These are phyloP conservation scores for Brachyopa scutellaris DNA, from an alignment of 2,888 invertebrate species.

Conservation along the genomic window DNA sequence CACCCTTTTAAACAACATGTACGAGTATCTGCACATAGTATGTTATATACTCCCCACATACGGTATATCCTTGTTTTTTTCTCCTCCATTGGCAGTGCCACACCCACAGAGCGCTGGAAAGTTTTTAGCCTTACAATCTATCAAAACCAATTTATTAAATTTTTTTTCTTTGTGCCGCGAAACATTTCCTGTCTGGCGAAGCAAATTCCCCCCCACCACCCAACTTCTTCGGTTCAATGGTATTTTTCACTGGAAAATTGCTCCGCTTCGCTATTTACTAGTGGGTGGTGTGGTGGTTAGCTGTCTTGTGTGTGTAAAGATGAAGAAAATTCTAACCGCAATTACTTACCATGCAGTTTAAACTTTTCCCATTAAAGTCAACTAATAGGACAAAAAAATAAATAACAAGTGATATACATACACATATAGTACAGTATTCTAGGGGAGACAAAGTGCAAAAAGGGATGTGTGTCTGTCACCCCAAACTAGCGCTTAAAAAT, in stretches of 20 bases:
- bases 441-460: slow-evolving; percentile 43
- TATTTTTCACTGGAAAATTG: slow-evolving; percentile 64
- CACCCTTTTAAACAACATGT: slow-evolving; percentile 49
- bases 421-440: not conserved
- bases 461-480: slow-evolving; percentile 65
- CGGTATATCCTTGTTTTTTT: slow-evolving; percentile 16
- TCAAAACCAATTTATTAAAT: slow-evolving; percentile 73
- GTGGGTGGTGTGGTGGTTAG: not conserved
- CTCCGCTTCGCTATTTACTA: slow-evolving; percentile 31
- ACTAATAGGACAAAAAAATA: slow-evolving; percentile 70
- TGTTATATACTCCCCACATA: not conserved
- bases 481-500: slow-evolving; percentile 51
- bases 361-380: slow-evolving; percentile 74
- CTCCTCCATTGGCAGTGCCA: slow-evolving; percentile 43
- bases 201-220: slow-evolving; percentile 12
- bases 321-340: slow-evolving; percentile 68
- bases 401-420: slow-evolving; percentile 37
- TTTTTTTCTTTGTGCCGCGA: slow-evolving; percentile 69
- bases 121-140: slow-evolving; percentile 70
- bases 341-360: slow-evolving; percentile 74
- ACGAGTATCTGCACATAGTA: too few species aligned
- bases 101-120: slow-evolving; percentile 52
- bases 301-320: slow-evolving; percentile 31
- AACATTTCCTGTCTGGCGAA: slow-evolving; percentile 70
- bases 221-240: not conserved